Evolutionary conservation across 2,113 vertebrate species (phyloP).

Genomic region (Megatriorchis doriae): DNA sequence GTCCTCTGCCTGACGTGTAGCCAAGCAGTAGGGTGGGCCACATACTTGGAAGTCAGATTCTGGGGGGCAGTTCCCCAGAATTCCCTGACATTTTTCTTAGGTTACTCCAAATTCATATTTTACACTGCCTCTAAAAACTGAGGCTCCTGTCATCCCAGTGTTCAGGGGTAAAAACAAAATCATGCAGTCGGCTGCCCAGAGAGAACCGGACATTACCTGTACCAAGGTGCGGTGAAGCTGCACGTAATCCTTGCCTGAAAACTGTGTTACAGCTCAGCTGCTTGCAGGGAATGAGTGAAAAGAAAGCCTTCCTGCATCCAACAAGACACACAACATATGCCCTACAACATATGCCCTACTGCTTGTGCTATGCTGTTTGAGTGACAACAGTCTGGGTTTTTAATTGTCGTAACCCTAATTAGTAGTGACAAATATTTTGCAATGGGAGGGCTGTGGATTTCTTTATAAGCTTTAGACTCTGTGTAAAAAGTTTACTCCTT

Average conservation of each 20-base stretch:
- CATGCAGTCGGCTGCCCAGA: not conserved
- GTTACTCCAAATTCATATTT: not conserved
- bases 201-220: not conserved
- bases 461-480: not conserved
- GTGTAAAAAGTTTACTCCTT: not conserved
- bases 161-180: not conserved
- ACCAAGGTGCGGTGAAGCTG: not conserved
- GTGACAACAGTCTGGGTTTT: not conserved
- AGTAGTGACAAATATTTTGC: slow-evolving; percentile 11
- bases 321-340: not conserved
- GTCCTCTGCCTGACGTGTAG: not conserved
- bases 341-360: not conserved
- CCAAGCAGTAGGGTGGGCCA: not conserved
- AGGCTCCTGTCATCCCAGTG: not conserved
- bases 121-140: not conserved
- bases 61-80: not conserved
- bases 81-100: not conserved
- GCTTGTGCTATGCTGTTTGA: not conserved
- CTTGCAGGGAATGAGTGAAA: not conserved
- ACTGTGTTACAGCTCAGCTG: not conserved
- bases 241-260: not conserved
- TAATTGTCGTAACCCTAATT: not conserved
- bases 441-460: not conserved
- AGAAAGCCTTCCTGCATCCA: not conserved
- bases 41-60: not conserved